Percentiles rank a stretch among this genome's conserved stretches.
phyloP scores from a whole-genome alignment of 1,140 invertebrate genomes.

The Drosophila punjabiensis region DNA sequence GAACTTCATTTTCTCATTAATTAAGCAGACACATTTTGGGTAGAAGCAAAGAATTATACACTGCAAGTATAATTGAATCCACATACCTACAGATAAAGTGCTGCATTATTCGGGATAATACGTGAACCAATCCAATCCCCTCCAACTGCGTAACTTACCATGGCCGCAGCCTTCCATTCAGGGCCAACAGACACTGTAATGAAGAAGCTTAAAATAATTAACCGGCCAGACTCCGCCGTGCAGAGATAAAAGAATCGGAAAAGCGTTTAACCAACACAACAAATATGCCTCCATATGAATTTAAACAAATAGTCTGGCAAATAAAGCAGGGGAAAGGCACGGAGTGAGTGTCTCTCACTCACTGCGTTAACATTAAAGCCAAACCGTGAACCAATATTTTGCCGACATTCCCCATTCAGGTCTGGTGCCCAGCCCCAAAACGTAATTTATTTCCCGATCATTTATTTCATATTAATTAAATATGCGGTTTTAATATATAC shows the following conservation, averaged over 20 bases:
- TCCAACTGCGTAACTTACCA: slow-evolving; percentile 2
- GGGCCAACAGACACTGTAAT: slow-evolving; percentile 23
- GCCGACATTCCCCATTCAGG: slow-evolving; percentile 53
- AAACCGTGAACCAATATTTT: slow-evolving; percentile 64
- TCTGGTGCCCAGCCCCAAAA: slow-evolving; percentile 43
- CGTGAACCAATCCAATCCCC: not conserved
- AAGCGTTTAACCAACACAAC: slow-evolving; percentile 47
- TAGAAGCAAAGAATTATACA: not conserved
- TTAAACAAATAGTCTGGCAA: slow-evolving; percentile 43
- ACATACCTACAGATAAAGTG: not conserved
- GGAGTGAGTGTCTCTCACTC: not conserved
- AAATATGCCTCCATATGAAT: slow-evolving; percentile 38
- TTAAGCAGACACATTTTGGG: slow-evolving; percentile 21
- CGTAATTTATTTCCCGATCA: slow-evolving; percentile 75
- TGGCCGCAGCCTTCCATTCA: slow-evolving; percentile 2
- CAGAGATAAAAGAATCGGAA: slow-evolving; percentile 39
- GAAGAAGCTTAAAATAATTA: slow-evolving; percentile 65
- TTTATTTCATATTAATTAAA: slow-evolving; percentile 84
- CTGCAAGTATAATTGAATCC: slow-evolving; percentile 25
- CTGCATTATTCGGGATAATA: slow-evolving; percentile 7
- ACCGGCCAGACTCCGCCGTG: slow-evolving; percentile 24
- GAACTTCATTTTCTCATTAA: slow-evolving; percentile 8
- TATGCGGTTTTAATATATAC: slow-evolving; percentile 55
- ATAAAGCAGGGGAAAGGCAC: not conserved
- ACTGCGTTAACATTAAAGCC: slow-evolving; percentile 37